Evolutionary conservation across 37 sponge, comb jelly and placozoan genomes (phyloP).

Genomic region (Dysidea cf. avara): DNA sequence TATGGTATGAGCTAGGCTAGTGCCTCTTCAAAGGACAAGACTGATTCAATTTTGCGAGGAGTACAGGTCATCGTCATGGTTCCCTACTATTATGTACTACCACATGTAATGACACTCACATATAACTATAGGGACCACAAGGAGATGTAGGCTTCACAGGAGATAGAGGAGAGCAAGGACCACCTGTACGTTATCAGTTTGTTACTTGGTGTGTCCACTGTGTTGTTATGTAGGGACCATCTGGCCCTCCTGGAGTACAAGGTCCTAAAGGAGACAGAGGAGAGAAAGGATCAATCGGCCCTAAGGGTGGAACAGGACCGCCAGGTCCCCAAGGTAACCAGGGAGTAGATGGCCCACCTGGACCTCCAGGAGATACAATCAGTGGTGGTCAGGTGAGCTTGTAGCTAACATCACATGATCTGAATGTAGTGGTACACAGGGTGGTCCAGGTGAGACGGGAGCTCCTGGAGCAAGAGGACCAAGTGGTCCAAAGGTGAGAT

Average conservation of each 20-base stretch:
- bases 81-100: no score
- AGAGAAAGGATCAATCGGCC: slow-evolving; percentile 54
- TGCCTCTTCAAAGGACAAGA: no score
- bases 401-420: no score
- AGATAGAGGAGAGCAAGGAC: slow-evolving; percentile 12
- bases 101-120: no score
- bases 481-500: slow-evolving; percentile 1
- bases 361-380: slow-evolving; percentile 52
- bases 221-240: slow-evolving; percentile 20
- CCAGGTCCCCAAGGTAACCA: slow-evolving; percentile 43
- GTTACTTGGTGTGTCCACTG: neutral
- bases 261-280: slow-evolving; percentile 63
- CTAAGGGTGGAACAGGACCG: slow-evolving; percentile 44
- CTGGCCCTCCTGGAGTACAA: slow-evolving; percentile 43
- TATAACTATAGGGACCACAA: no score
- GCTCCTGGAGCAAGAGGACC: slow-evolving; percentile 50
- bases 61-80: no score
- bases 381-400: no score
- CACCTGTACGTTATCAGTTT: slow-evolving; percentile 33
- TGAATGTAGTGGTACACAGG: no score
- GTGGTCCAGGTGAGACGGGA: no score
- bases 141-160: slow-evolving; percentile 10
- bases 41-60: no score
- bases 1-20: no score
- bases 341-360: slow-evolving; percentile 47